Conservation (phyloP, 2,113 vertebrate genomes). For the Psilopogon haemacephalus region DNA sequence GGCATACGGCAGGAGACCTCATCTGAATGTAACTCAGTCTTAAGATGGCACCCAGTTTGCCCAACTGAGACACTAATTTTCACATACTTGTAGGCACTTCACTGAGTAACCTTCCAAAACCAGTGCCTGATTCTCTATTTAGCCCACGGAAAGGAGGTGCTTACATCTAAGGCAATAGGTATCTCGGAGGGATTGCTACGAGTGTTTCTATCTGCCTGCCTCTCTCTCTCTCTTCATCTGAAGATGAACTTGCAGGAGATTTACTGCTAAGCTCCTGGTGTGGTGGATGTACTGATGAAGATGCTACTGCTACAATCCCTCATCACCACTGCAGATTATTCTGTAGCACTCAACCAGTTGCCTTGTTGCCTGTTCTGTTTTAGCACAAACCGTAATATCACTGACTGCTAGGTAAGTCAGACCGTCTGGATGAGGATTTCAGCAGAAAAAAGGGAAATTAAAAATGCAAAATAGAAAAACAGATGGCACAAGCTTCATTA, state of each 20-base stretch:
- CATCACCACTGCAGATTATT: background rate
- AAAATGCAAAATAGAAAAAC: constrained; percentile 36
- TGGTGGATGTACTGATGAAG: background rate
- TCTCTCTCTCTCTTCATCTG: background rate
- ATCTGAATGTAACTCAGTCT: background rate
- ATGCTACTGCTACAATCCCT: background rate
- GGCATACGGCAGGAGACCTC: background rate
- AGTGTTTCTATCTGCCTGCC: background rate
- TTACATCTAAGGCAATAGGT: background rate
- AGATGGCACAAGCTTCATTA: constrained; percentile 56
- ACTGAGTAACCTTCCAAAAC: background rate
- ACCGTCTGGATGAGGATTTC: background rate
- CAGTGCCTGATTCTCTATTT: background rate
- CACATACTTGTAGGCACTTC: background rate
- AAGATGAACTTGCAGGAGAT: background rate
- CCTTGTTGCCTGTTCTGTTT: background rate
- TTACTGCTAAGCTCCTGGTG: background rate
- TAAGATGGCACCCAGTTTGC: background rate
- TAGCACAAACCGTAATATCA: background rate
- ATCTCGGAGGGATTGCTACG: background rate
- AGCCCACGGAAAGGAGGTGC: background rate
- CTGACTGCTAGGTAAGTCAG: background rate
- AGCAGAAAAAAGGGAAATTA: background rate
- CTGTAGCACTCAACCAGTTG: background rate
- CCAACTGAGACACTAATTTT: background rate